phyloP scores from a whole-genome alignment of 2,888 invertebrate species.

The Aphodius granarius region DNA sequence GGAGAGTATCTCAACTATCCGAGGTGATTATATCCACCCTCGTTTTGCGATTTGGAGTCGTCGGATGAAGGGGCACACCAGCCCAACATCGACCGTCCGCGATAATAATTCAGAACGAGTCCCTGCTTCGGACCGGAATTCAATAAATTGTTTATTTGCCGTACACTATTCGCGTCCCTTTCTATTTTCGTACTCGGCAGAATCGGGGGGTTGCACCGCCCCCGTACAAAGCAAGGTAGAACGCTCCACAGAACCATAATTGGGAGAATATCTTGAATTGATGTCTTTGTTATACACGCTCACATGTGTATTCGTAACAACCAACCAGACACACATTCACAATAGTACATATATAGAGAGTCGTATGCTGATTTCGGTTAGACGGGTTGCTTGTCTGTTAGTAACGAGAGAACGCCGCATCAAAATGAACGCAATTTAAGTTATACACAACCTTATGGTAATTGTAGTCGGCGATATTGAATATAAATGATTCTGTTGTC shows the following conservation, averaged over 20 bases:
- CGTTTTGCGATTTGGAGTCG: neutral
- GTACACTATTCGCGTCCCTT: neutral
- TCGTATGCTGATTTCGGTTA: neutral
- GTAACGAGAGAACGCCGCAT: neutral
- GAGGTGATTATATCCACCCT: neutral
- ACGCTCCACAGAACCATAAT: neutral
- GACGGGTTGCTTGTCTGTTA: neutral
- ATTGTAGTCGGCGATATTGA: neutral
- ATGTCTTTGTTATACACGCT: neutral
- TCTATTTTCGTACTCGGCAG: neutral
- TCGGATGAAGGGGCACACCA: neutral
- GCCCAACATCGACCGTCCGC: neutral
- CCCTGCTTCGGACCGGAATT: neutral
- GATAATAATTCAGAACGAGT: neutral
- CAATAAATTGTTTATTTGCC: constrained; percentile 4
- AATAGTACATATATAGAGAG: neutral
- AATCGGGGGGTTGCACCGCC: neutral
- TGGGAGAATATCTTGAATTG: constrained; percentile 7
- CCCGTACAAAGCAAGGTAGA: neutral
- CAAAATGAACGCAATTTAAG: neutral
- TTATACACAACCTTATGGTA: neutral
- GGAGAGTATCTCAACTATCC: neutral
- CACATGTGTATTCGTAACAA: neutral
- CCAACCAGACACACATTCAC: neutral
- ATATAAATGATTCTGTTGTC: neutral